Conservation (phyloP, 2,888 invertebrate species). For the Colostygia pectinataria region DNA sequence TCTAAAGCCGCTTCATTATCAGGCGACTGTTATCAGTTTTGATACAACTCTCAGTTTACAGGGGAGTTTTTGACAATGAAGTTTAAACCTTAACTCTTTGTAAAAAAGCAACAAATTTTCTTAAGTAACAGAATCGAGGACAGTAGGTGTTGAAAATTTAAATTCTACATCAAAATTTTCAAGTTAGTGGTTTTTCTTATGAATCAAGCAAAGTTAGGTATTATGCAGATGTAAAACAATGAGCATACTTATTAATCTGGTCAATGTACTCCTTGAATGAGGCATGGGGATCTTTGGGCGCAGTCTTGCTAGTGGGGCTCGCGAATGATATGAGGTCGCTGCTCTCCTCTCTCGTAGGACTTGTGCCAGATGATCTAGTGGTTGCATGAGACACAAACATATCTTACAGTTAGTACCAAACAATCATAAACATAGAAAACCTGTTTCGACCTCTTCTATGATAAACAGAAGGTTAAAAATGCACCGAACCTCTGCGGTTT, state of each 20-base stretch:
- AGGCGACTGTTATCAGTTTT: slow-evolving; percentile 13
- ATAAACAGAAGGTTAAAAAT: too few relatives aligned
- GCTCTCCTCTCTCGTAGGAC: slow-evolving; percentile 64
- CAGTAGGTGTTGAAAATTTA: neutral
- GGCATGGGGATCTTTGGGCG: slow-evolving; percentile 73
- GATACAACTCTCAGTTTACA: slow-evolving; percentile 11
- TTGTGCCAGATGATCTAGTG: slow-evolving; percentile 68
- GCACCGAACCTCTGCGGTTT: too few relatives aligned
- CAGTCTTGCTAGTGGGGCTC: slow-evolving; percentile 83
- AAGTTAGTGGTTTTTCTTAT: neutral
- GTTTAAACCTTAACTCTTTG: slow-evolving; percentile 4
- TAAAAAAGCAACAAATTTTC: neutral
- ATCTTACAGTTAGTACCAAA: slow-evolving; percentile 13
- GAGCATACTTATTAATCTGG: slow-evolving; percentile 54
- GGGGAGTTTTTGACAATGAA: neutral
- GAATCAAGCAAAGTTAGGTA: neutral
- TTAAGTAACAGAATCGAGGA: neutral
- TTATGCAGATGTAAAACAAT: slow-evolving; percentile 8
- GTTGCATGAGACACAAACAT: slow-evolving; percentile 19
- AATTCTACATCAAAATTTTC: neutral
- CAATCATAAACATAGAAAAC: too few relatives aligned
- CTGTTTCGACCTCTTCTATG: too few relatives aligned
- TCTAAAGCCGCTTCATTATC: slow-evolving; percentile 25
- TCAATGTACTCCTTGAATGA: slow-evolving; percentile 84
- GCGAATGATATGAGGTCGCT: slow-evolving; percentile 88